Conservation (phyloP, 2,888 invertebrate genomes). For the Stenurella melanura region DNA sequence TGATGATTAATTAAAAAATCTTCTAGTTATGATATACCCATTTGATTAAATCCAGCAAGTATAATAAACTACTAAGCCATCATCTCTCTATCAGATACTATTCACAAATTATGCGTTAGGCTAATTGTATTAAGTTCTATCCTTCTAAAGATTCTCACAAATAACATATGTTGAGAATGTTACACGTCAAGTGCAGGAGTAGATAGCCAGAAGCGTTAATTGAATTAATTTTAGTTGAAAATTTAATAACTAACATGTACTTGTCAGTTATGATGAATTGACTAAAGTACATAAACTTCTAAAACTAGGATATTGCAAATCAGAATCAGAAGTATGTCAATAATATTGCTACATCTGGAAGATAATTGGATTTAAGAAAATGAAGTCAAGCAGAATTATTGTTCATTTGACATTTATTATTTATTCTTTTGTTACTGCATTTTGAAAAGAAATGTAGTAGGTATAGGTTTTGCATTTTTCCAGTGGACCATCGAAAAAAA, state of each 20-base stretch:
- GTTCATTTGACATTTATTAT: too few species aligned
- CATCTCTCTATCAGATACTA: background rate
- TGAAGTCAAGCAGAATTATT: background rate
- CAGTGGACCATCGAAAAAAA: too few species aligned
- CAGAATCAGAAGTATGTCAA: background rate
- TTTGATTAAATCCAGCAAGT: too few species aligned
- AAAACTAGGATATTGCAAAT: background rate
- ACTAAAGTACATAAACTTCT: background rate
- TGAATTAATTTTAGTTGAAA: background rate
- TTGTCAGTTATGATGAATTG: constrained; percentile 7
- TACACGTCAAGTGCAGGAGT: background rate
- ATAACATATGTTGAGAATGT: background rate
- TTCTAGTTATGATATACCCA: too few species aligned
- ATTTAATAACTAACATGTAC: constrained; percentile 4
- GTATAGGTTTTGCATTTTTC: too few species aligned
- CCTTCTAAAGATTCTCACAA: background rate
- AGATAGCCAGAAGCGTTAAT: background rate
- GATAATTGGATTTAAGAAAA: background rate
- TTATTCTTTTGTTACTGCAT: too few species aligned
- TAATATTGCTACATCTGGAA: background rate
- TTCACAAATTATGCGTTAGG: background rate
- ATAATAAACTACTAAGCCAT: too few species aligned
- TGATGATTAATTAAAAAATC: too few species aligned
- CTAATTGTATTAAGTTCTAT: background rate
- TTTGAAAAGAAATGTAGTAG: too few species aligned